Evolutionary conservation across 2,797 vertebrate genomes (phyloP).

Genomic region (Pampus argenteus): DNA sequence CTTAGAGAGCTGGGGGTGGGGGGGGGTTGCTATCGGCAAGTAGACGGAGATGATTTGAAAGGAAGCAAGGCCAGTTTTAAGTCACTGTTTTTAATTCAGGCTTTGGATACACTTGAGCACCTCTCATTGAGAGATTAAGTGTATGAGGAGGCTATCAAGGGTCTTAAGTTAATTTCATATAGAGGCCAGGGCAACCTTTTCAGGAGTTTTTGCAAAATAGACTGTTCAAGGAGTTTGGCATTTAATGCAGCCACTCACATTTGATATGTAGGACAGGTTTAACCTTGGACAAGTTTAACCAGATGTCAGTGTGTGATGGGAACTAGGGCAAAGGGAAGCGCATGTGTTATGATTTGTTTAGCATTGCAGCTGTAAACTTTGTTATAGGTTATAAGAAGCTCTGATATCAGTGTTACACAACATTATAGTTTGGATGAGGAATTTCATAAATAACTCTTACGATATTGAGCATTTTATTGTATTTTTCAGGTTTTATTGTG

Average conservation of each 20-base stretch:
- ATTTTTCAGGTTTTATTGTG: too few species aligned
- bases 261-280: constrained; percentile 7
- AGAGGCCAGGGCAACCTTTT: constrained; percentile 56
- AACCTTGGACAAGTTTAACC: constrained; percentile 49
- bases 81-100: constrained; percentile 83
- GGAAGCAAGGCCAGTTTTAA: constrained; percentile 72
- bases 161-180: constrained; percentile 79
- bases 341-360: background rate
- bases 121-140: constrained; percentile 82
- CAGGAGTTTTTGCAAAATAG: constrained; percentile 50
- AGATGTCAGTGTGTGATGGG: constrained; percentile 24
- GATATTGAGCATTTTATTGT: background rate
- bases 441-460: background rate
- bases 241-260: background rate
- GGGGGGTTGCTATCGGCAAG: constrained; percentile 73
- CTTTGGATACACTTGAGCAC: constrained; percentile 84
- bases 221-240: constrained; percentile 34
- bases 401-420: background rate
- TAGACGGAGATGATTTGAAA: constrained; percentile 79
- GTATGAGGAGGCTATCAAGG: constrained; percentile 78
- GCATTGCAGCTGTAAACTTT: background rate
- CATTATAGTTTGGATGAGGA: too few species aligned
- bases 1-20: constrained; percentile 69
- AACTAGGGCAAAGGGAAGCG: constrained; percentile 18
- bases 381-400: background rate